A percentile compares a stretch with the other conserved stretches of the same genome.
Evolutionary conservation across 2,797 vertebrate genomes (phyloP).

Genomic region (Lacerta agilis): DNA sequence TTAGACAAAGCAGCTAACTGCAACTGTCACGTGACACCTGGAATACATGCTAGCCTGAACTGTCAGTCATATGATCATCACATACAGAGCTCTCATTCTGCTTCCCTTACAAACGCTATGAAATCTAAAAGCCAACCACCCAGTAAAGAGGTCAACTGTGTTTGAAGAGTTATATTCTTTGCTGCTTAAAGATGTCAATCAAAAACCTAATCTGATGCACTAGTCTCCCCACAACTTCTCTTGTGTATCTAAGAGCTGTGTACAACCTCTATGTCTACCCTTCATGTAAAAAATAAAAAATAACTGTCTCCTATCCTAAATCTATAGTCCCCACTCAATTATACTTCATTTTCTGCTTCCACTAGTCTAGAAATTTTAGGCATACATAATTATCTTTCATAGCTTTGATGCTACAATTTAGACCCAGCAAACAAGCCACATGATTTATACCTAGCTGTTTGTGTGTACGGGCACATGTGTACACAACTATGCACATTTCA

Average conservation of each 20-base stretch:
- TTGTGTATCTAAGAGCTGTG: neutral
- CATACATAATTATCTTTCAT: neutral
- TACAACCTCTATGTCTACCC: neutral
- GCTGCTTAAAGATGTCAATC: neutral
- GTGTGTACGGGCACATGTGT: too few relatives aligned
- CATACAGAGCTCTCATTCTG: neutral
- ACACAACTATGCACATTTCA: neutral
- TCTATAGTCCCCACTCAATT: neutral
- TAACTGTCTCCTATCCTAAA: neutral
- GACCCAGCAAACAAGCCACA: neutral
- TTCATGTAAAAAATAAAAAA: neutral
- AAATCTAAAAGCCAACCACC: neutral
- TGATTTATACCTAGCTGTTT: neutral
- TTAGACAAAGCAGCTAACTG: neutral
- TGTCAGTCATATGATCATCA: neutral
- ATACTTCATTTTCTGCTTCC: neutral
- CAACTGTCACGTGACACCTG: neutral
- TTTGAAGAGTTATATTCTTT: neutral
- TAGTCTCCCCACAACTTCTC: neutral
- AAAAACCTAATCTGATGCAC: neutral
- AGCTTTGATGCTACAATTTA: neutral
- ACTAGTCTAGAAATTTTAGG: neutral
- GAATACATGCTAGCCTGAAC: neutral
- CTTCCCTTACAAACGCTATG: neutral
- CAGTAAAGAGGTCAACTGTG: neutral